A percentile compares a stretch with the other conserved stretches of the same genome.
Evolutionary conservation across 2,797 vertebrate species (phyloP).

Genomic region (Eulemur coronatus): DNA sequence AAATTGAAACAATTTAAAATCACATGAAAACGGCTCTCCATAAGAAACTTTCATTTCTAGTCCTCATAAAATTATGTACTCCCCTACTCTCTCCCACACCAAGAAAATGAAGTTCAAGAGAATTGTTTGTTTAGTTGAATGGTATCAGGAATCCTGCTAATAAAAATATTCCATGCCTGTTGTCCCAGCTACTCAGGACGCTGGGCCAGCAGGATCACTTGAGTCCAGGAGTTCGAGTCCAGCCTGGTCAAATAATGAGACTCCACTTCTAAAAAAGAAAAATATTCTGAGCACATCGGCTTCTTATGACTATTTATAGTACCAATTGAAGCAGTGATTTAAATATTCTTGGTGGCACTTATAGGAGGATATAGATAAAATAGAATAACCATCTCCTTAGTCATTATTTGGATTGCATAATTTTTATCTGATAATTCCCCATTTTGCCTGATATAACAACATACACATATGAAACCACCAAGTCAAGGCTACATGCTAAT

Average conservation of each 20-base stretch:
- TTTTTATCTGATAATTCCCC: slow-evolving; percentile 61
- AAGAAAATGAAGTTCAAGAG: background rate
- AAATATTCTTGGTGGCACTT: slow-evolving; percentile 41
- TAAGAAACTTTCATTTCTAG: background rate
- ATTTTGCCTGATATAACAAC: slow-evolving; percentile 71
- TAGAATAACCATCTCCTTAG: background rate
- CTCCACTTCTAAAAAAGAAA: background rate
- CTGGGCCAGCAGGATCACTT: background rate
- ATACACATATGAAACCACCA: slow-evolving; percentile 75
- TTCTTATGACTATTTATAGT: background rate
- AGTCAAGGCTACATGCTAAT: slow-evolving; percentile 78
- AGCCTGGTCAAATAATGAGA: background rate
- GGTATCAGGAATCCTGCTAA: background rate
- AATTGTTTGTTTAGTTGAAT: background rate
- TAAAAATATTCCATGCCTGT: background rate
- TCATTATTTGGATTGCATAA: slow-evolving; percentile 19
- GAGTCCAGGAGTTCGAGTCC: background rate
- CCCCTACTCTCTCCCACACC: background rate
- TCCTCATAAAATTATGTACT: background rate
- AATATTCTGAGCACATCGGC: background rate
- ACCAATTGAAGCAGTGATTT: background rate
- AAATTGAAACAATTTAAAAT: background rate
- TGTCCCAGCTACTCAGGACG: background rate
- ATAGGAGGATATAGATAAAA: background rate
- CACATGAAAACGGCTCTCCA: background rate